phyloP scores from a whole-genome alignment of 92 coral and sea anemone genomes.

The Zoanthus sansibaricus region DNA sequence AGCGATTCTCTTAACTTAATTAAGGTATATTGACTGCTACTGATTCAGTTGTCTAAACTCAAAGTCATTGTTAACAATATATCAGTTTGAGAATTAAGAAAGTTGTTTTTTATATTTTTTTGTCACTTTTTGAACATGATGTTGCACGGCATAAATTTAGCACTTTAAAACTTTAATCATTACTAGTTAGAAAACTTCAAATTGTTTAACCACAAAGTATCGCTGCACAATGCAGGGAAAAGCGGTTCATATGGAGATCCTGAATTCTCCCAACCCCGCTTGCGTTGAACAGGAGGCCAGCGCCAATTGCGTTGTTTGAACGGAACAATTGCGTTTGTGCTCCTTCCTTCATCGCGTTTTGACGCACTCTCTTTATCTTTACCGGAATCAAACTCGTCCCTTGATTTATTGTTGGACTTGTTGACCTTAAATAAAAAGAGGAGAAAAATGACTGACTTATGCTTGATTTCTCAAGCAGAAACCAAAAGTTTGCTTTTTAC shows the following conservation, averaged over 20 bases:
- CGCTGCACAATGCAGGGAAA: background rate
- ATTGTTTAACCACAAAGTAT: background rate
- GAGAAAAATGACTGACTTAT: background rate
- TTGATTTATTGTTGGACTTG: background rate
- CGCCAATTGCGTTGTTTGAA: conserved; percentile 10
- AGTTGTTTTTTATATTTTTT: too few species aligned
- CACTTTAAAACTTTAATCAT: background rate
- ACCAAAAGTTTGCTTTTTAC: too few species aligned
- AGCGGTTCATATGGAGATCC: conserved; percentile 12
- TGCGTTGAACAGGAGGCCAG: background rate
- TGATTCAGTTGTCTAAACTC: too few species aligned
- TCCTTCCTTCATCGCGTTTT: conserved; percentile 1
- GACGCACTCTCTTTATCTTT: conserved; percentile 4
- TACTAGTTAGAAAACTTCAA: conserved; percentile 7
- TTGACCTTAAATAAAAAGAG: background rate
- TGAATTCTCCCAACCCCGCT: background rate
- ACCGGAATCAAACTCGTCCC: background rate
- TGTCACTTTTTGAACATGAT: too few species aligned
- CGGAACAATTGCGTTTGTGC: conserved; percentile 22
- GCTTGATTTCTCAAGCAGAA: too few species aligned
- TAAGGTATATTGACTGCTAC: too few species aligned
- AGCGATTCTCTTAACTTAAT: too few species aligned
- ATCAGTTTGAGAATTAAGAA: too few species aligned
- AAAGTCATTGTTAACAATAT: too few species aligned
- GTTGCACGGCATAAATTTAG: background rate